Evolutionary conservation across 1,140 invertebrate species (phyloP).

Genomic region (Geopemphigus sp.): DNA sequence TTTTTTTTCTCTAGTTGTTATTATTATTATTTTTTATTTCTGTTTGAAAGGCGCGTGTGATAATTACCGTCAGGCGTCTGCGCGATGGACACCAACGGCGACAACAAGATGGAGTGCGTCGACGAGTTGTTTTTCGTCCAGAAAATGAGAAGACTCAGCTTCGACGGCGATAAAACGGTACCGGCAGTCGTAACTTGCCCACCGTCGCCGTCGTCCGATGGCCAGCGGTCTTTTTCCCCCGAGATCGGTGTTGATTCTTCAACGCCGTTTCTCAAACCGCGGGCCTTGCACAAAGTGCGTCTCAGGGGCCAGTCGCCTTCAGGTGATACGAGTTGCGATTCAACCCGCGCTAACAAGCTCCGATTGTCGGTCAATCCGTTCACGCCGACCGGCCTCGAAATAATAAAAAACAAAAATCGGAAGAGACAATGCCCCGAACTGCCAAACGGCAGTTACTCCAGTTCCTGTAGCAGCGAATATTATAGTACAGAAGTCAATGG

Average conservation of each 20-base stretch:
- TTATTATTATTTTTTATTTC: neutral
- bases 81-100: neutral
- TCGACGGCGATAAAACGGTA: slow-evolving; percentile 5
- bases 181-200: neutral
- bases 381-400: slow-evolving; percentile 34
- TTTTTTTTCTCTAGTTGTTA: neutral
- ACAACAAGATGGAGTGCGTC: slow-evolving; percentile 24
- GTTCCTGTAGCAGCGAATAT: neutral
- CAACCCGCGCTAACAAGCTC: neutral
- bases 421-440: neutral
- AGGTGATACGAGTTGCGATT: neutral
- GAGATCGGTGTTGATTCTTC: slow-evolving; percentile 26
- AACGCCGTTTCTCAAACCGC: slow-evolving; percentile 23
- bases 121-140: slow-evolving; percentile 37
- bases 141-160: slow-evolving; percentile 40
- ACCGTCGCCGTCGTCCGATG: neutral
- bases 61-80: neutral
- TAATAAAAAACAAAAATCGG: slow-evolving; percentile 27
- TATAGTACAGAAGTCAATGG: neutral
- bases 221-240: slow-evolving; percentile 8
- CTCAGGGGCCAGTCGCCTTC: slow-evolving; percentile 4
- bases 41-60: slow-evolving; percentile 1
- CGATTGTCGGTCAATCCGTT: slow-evolving; percentile 46
- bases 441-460: neutral
- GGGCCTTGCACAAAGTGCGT: slow-evolving; percentile 3